Evolutionary conservation across 2,113 vertebrate genomes (phyloP).

Genomic region (Patagioenas fasciata): DNA sequence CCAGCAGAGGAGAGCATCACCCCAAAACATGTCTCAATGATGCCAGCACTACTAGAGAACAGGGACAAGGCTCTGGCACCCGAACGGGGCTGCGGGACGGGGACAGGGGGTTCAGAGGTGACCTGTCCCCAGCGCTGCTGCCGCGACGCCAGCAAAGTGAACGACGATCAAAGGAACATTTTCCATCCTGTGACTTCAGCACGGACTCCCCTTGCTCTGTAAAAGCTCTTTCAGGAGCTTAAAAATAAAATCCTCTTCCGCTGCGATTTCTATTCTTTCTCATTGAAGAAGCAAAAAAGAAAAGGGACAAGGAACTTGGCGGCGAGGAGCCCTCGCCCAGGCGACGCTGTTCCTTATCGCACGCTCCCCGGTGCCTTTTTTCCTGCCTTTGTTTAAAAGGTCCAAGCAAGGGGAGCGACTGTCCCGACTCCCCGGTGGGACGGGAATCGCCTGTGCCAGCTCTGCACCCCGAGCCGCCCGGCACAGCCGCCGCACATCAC

Average conservation of each 20-base stretch:
- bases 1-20: not conserved
- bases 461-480: not conserved
- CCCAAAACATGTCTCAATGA: rapidly evolving
- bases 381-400: slow-evolving; percentile 24
- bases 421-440: not conserved
- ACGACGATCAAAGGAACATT: not conserved
- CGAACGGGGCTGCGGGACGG: not conserved
- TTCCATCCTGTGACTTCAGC: not conserved
- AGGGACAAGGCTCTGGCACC: not conserved
- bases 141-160: rapidly evolving
- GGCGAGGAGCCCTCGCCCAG: not conserved
- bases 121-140: not conserved
- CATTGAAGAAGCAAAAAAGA: not conserved
- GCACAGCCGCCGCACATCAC: not conserved
- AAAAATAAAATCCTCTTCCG: slow-evolving; percentile 25
- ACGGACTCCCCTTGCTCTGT: not conserved
- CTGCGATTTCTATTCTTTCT: not conserved
- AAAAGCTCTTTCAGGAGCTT: slow-evolving; percentile 34
- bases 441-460: rapidly evolving
- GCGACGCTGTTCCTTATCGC: not conserved
- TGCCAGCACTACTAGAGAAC: not conserved
- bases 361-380: not conserved
- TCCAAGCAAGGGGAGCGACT: not conserved
- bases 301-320: not conserved
- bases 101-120: not conserved